These are phyloP conservation scores for Acronicta leporina DNA, from an alignment of 2,888 invertebrate genomes.

Conservation along the genomic window DNA sequence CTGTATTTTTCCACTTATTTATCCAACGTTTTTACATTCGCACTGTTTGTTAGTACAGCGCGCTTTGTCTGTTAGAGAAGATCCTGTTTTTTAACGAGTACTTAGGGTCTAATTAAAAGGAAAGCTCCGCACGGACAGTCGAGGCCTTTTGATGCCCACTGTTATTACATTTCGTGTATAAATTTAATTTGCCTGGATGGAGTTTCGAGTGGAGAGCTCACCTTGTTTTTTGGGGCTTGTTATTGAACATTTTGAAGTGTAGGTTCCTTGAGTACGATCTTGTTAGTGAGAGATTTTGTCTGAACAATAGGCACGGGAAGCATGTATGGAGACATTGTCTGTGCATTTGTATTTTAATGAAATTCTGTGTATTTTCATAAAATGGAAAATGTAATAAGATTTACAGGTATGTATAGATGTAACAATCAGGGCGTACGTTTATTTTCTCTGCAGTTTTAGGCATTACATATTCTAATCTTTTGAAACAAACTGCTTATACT, in stretches of 20 bases:
- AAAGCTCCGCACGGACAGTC: slow-evolving; percentile 85
- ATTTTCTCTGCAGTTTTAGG: neutral
- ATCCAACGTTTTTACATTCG: slow-evolving; percentile 88
- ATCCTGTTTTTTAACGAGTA: slow-evolving; percentile 89
- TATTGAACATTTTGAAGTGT: slow-evolving; percentile 76
- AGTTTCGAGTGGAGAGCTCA: slow-evolving; percentile 79
- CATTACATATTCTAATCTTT: slow-evolving; percentile 37
- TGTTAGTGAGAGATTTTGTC: slow-evolving; percentile 57
- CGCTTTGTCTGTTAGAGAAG: slow-evolving; percentile 87
- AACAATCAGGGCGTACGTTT: neutral
- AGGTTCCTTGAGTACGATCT: slow-evolving; percentile 62
- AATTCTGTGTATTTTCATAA: neutral
- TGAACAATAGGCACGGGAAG: slow-evolving; percentile 37
- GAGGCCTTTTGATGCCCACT: slow-evolving; percentile 87
- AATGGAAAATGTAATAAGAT: too few species aligned
- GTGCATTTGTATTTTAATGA: neutral
- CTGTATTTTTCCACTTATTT: slow-evolving; percentile 90
- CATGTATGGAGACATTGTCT: slow-evolving; percentile 18
- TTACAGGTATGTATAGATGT: too few species aligned
- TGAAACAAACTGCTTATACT: slow-evolving; percentile 20
- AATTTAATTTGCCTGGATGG: slow-evolving; percentile 87
- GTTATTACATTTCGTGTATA: slow-evolving; percentile 87
- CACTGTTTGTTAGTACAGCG: slow-evolving; percentile 84
- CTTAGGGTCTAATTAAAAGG: slow-evolving; percentile 89
- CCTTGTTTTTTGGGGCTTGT: slow-evolving; percentile 73